Percentiles rank a stretch among this genome's conserved stretches.
These are phyloP conservation scores for Drosophila watanabei DNA, from an alignment of 1,140 invertebrate species.

Conservation along the genomic window DNA sequence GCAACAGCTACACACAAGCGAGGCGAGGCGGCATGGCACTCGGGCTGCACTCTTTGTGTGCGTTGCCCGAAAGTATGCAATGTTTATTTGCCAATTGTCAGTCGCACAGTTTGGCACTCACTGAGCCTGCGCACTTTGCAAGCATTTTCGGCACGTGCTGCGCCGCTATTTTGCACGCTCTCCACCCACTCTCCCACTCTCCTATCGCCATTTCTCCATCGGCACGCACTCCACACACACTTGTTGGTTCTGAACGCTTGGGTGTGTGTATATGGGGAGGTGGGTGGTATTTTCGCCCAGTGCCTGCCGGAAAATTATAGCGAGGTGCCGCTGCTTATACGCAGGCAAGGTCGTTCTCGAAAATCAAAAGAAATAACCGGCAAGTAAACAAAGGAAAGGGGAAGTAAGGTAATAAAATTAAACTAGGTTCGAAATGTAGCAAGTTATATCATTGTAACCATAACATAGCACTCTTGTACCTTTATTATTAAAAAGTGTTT, in stretches of 20 bases:
- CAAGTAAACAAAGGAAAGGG: conserved; percentile 2
- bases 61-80: conserved; percentile 69
- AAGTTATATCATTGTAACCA: neutral
- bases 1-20: conserved; percentile 16
- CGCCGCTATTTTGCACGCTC: conserved; percentile 32
- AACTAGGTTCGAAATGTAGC: neutral
- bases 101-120: conserved; percentile 44
- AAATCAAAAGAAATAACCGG: conserved; percentile 3
- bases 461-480: neutral
- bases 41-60: conserved; percentile 48
- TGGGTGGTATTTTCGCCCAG: conserved; percentile 35
- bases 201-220: neutral
- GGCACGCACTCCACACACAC: conserved; percentile 31
- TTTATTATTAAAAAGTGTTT: neutral
- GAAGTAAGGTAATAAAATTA: neutral
- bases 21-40: neutral
- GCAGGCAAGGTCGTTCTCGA: conserved; percentile 13
- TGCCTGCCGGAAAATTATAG: conserved; percentile 32
- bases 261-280: conserved; percentile 9
- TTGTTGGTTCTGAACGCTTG: conserved; percentile 34
- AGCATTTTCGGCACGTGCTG: conserved; percentile 33
- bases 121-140: conserved; percentile 56
- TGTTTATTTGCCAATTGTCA: conserved; percentile 64
- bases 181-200: neutral
- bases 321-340: conserved; percentile 8